Evolutionary conservation across 2,888 invertebrate genomes (phyloP).

Genomic region (Hesperia comma): DNA sequence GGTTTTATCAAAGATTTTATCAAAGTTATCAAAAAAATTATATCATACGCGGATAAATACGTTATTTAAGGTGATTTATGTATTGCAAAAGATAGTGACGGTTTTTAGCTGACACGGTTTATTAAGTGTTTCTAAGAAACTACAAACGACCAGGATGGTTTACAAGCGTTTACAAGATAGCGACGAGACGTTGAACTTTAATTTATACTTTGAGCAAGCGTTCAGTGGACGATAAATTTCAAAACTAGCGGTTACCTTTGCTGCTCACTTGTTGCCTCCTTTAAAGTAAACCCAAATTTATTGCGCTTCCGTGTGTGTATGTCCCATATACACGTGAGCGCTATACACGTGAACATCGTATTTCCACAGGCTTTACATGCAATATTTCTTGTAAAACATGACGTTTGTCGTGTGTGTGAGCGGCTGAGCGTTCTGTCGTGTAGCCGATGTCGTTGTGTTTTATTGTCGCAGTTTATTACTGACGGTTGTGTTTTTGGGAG

Average conservation of each 20-base stretch:
- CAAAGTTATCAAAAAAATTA: too few species aligned
- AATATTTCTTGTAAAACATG: slow-evolving; percentile 35
- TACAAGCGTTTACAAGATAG: slow-evolving; percentile 32
- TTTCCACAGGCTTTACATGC: slow-evolving; percentile 26
- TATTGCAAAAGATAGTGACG: not conserved
- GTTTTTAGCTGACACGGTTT: slow-evolving; percentile 3
- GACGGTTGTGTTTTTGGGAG: not conserved
- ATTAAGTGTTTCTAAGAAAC: slow-evolving; percentile 18
- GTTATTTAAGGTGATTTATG: not conserved
- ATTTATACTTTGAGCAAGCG: slow-evolving; percentile 35
- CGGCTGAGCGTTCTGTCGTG: slow-evolving; percentile 29
- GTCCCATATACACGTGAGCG: slow-evolving; percentile 27
- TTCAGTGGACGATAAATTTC: slow-evolving; percentile 35
- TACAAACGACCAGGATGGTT: slow-evolving; percentile 31
- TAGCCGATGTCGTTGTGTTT: slow-evolving; percentile 30
- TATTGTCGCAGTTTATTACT: slow-evolving; percentile 6
- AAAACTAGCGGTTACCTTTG: slow-evolving; percentile 27
- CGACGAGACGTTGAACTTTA: slow-evolving; percentile 31
- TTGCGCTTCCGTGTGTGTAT: slow-evolving; percentile 36
- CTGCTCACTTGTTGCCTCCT: slow-evolving; percentile 28
- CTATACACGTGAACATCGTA: slow-evolving; percentile 17
- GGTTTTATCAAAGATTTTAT: too few species aligned
- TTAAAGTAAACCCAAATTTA: slow-evolving; percentile 38
- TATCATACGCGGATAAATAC: not conserved
- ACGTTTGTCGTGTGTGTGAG: slow-evolving; percentile 20